A percentile compares a stretch with the other conserved stretches of the same genome.
phyloP scores from a whole-genome alignment of 2,797 vertebrate species.

The Delichon dasypus region DNA sequence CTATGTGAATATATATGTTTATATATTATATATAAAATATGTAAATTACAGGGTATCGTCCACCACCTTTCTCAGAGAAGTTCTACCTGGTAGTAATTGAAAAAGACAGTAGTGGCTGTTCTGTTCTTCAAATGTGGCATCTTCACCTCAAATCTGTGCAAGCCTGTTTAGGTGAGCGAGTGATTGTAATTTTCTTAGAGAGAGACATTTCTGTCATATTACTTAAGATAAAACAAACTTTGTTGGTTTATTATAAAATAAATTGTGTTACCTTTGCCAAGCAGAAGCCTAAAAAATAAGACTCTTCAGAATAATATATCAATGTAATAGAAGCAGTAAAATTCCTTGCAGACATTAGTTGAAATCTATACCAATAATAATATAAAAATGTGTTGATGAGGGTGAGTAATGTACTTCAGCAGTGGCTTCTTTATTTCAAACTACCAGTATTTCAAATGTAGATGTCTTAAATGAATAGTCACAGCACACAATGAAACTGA shows the following conservation, averaged over 20 bases:
- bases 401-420: background rate
- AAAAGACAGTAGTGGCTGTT: constrained; percentile 87
- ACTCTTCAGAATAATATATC: background rate
- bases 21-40: background rate
- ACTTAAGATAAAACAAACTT: background rate
- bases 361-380: background rate
- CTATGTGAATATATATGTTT: background rate
- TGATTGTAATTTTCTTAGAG: background rate
- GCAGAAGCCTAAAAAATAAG: background rate
- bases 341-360: background rate
- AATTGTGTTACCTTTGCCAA: background rate
- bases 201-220: background rate
- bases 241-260: background rate
- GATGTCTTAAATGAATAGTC: background rate
- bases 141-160: constrained; percentile 96
- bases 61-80: constrained; percentile 96
- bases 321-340: background rate
- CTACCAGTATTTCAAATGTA: background rate
- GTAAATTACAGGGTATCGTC: constrained; percentile 83
- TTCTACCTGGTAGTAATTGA: constrained; percentile 98
- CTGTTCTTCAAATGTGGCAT: constrained; percentile 97
- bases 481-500: background rate
- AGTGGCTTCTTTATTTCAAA: background rate
- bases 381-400: background rate
- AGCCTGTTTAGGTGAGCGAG: constrained; percentile 89